Conservation (phyloP, 2,113 vertebrate species). For the Sphaerodactylus townsendi region DNA sequence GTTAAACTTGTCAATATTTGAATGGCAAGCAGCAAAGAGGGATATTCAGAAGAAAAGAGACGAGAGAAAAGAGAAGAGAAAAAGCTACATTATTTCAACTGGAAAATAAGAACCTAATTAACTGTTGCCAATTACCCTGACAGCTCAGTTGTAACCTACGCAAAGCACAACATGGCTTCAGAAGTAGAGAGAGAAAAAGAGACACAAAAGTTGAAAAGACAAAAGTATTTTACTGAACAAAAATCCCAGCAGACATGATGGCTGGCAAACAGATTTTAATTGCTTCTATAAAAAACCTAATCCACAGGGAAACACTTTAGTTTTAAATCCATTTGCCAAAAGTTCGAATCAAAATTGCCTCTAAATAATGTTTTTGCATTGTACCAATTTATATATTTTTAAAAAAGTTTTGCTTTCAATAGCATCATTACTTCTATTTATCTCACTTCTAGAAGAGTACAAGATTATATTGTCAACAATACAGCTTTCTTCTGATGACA, state of each 20-base stretch:
- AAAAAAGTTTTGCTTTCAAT: constrained; percentile 25
- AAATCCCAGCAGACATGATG: constrained; percentile 30
- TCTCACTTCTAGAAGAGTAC: background rate
- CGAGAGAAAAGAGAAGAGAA: background rate
- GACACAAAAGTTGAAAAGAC: background rate
- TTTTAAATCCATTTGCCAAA: constrained; percentile 35
- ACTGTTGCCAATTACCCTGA: background rate
- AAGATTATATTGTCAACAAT: background rate
- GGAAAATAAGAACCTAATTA: constrained; percentile 7
- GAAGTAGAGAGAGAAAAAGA: background rate
- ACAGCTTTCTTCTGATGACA: accelerated
- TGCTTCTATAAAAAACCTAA: constrained; percentile 20
- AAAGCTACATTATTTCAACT: background rate
- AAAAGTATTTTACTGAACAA: constrained; percentile 22
- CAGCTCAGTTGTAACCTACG: background rate
- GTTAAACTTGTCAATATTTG: constrained; percentile 1
- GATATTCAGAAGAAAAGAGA: background rate
- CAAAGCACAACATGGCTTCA: background rate
- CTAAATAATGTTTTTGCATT: constrained; percentile 17
- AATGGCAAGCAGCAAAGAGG: background rate
- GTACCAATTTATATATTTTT: background rate
- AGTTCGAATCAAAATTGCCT: constrained; percentile 23
- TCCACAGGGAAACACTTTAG: background rate
- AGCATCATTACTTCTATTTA: background rate
- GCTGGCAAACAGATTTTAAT: constrained; percentile 29